Percentiles rank a stretch among this genome's conserved stretches.
Conservation (phyloP, 2,113 vertebrate genomes). For the Acrocephalus arundinaceus region DNA sequence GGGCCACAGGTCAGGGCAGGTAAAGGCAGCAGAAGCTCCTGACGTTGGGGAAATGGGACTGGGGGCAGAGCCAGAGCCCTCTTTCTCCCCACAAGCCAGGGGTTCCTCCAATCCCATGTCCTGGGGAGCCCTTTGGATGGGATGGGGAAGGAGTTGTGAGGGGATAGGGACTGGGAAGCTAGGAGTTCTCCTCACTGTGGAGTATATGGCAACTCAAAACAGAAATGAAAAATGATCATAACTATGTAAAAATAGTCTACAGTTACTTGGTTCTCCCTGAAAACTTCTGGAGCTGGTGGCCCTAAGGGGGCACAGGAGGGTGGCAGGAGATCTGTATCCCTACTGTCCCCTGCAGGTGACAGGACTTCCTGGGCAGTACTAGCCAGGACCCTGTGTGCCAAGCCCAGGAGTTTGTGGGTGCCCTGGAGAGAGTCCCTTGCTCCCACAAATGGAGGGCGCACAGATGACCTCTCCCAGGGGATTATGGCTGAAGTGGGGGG, state of each 20-base stretch:
- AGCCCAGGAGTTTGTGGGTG: not conserved
- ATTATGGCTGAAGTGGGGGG: not conserved
- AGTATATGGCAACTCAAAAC: not conserved
- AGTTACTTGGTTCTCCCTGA: not conserved
- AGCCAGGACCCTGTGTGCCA: rapidly evolving
- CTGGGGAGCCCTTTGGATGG: not conserved
- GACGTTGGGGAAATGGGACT: not conserved
- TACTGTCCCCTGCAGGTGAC: not conserved
- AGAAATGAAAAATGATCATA: not conserved
- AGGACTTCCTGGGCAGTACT: not conserved
- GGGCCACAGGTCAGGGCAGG: not conserved
- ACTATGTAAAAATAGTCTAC: not conserved
- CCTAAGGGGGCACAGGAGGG: not conserved
- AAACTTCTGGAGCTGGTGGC: not conserved
- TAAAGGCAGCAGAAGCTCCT: slow-evolving; percentile 13
- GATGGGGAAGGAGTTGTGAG: not conserved
- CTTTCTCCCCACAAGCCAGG: not conserved
- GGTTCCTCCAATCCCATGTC: not conserved
- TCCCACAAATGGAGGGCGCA: not conserved
- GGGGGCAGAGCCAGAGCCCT: not conserved
- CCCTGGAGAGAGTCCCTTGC: not conserved
- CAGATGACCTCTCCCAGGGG: not conserved
- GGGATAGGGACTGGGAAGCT: not conserved
- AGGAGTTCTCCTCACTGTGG: not conserved
- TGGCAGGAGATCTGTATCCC: not conserved